Percentiles rank a stretch among this genome's conserved stretches.
phyloP scores from a whole-genome alignment of 2,113 vertebrate genomes.

The Bufo gargarizans region DNA sequence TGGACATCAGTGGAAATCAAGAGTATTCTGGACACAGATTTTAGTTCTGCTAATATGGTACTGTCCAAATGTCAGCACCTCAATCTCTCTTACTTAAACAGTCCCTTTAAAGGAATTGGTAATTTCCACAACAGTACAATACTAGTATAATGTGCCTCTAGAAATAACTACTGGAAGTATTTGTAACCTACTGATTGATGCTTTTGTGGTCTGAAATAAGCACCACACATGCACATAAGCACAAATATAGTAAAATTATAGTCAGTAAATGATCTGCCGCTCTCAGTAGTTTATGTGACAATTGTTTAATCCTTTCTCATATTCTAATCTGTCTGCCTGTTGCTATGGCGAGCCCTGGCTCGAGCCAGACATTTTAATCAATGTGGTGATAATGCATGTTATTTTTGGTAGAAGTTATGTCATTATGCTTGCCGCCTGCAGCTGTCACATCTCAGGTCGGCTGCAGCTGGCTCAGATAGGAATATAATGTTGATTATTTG shows the following conservation, averaged over 20 bases:
- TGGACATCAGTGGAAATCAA: too few species aligned
- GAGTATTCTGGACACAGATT: too few species aligned
- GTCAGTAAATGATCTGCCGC: neutral
- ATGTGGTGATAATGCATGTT: constrained; percentile 28
- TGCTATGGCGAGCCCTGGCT: constrained; percentile 31
- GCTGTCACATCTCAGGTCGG: neutral
- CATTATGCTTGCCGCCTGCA: constrained; percentile 13
- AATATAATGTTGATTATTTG: neutral
- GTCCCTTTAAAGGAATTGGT: neutral
- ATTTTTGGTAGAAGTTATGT: constrained; percentile 34
- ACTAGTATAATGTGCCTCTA: neutral
- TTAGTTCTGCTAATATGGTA: too few species aligned
- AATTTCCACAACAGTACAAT: neutral
- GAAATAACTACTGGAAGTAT: neutral
- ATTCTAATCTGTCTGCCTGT: constrained; percentile 36
- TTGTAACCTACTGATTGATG: neutral
- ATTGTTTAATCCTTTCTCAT: constrained; percentile 30
- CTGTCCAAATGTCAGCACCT: too few species aligned
- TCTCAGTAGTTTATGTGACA: neutral
- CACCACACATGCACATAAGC: neutral
- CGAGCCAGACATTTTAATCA: constrained; percentile 24
- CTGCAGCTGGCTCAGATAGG: neutral
- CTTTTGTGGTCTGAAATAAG: neutral
- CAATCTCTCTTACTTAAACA: too few species aligned
- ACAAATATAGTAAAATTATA: neutral